phyloP scores from a whole-genome alignment of 2,797 vertebrate genomes.

The Hippoglossus hippoglossus region DNA sequence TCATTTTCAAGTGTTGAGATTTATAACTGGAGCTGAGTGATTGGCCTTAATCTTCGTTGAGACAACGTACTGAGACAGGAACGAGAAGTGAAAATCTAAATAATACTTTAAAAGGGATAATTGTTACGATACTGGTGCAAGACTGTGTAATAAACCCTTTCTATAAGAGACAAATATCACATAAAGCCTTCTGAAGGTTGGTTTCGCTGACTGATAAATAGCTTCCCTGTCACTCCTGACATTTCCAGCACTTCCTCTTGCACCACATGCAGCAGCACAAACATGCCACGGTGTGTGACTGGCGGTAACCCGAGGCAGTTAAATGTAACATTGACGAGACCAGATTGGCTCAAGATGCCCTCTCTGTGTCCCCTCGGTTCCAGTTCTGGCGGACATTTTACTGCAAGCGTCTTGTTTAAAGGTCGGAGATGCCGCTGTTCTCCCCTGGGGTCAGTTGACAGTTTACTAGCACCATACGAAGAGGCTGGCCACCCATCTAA shows the following conservation, averaged over 20 bases:
- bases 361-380: conserved; percentile 38
- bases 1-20: conserved; percentile 1
- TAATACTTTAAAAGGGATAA: too few relatives aligned
- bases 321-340: conserved; percentile 47
- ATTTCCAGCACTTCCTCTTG: conserved; percentile 16
- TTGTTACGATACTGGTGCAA: too few relatives aligned
- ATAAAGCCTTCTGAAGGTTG: not conserved
- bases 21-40: not conserved
- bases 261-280: conserved; percentile 23
- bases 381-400: conserved; percentile 57
- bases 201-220: conserved; percentile 5
- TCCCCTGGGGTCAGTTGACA: conserved; percentile 62
- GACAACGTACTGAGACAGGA: not conserved
- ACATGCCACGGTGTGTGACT: conserved; percentile 15
- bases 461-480: conserved; percentile 60
- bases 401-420: conserved; percentile 67
- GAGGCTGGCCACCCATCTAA: conserved; percentile 54
- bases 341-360: conserved; percentile 59
- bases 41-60: not conserved
- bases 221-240: conserved; percentile 11
- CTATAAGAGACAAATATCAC: not conserved
- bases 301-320: conserved; percentile 58
- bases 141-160: not conserved
- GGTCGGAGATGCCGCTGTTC: conserved; percentile 67
- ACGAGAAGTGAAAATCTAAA: not conserved